Conservation (phyloP, 2,113 vertebrate genomes). For the Gorsachius goisagi region DNA sequence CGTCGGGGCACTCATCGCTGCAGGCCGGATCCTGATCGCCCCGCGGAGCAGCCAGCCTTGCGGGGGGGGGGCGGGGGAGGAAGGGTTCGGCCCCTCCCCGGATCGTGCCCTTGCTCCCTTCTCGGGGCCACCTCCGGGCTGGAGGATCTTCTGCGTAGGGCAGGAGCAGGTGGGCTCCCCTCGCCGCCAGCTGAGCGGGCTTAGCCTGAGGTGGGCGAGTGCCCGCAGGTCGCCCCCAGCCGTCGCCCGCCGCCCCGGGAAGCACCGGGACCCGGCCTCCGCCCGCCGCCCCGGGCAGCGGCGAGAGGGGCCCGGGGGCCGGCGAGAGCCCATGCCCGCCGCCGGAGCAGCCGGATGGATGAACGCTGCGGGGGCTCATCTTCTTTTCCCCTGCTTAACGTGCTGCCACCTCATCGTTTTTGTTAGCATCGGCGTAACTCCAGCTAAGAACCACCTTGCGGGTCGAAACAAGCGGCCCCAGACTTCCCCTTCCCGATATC, state of each 20-base stretch:
- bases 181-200: neutral
- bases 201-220: neutral
- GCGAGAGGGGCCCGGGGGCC: neutral
- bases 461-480: neutral
- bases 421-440: neutral
- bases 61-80: no score
- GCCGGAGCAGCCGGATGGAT: no score
- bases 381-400: accelerated
- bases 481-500: neutral
- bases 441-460: neutral
- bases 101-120: neutral
- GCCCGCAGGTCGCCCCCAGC: neutral
- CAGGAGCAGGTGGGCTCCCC: neutral
- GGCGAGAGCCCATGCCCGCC: neutral
- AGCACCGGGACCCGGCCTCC: neutral
- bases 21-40: neutral
- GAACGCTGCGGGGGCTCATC: neutral
- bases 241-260: no score
- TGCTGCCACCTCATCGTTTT: neutral
- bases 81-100: neutral
- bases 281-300: neutral
- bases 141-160: neutral
- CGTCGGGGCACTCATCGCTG: neutral
- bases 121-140: neutral
- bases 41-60: neutral